Percentiles rank a stretch among this genome's conserved stretches.
Evolutionary conservation across 2,797 vertebrate species (phyloP).

Genomic region (Sitta carolinensis): DNA sequence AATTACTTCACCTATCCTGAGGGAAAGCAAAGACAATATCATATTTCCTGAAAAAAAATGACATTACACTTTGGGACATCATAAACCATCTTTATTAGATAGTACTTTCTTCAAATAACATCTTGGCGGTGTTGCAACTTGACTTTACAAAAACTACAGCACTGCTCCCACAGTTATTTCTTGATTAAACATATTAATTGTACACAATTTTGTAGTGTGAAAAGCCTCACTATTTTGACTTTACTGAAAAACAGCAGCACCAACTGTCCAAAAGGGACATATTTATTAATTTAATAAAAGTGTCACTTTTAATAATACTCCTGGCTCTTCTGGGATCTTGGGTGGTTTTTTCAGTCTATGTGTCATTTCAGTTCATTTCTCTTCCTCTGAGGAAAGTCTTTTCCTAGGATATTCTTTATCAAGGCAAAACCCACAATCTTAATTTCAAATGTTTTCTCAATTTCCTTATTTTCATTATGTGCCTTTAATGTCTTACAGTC

Average conservation of each 20-base stretch:
- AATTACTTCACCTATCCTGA: slow-evolving; percentile 18
- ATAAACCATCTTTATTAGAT: slow-evolving; percentile 16
- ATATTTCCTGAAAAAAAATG: neutral
- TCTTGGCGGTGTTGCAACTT: neutral
- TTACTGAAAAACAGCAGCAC: neutral
- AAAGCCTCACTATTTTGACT: neutral
- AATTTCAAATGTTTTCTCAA: neutral
- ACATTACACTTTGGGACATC: slow-evolving; percentile 1
- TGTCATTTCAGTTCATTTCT: neutral
- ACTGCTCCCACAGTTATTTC: neutral
- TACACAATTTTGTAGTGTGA: neutral
- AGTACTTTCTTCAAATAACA: neutral
- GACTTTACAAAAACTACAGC: neutral
- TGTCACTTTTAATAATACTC: neutral
- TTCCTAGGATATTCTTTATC: neutral
- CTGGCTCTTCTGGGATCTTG: neutral
- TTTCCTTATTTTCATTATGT: neutral
- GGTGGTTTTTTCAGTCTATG: neutral
- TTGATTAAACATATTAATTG: neutral
- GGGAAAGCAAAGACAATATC: slow-evolving; percentile 26
- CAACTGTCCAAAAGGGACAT: neutral
- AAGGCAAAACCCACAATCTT: neutral
- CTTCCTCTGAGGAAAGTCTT: neutral
- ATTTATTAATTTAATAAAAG: neutral
- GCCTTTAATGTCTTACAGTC: neutral